These are phyloP conservation scores for Helicoverpa zea DNA, from an alignment of 1,140 invertebrate genomes.

Conservation along the genomic window DNA sequence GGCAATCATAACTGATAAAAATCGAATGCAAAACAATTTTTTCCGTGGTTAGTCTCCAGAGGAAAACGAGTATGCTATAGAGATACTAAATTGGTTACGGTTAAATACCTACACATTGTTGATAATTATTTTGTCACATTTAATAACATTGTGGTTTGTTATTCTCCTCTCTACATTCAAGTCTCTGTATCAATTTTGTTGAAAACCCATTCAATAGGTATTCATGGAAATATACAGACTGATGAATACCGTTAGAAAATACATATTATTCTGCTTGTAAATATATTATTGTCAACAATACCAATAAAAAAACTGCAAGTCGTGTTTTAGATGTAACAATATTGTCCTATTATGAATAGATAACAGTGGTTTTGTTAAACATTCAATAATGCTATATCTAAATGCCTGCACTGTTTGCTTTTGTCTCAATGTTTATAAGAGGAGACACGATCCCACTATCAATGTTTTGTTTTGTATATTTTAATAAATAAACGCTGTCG, in stretches of 20 bases:
- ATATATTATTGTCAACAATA: not conserved
- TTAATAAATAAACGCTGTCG: constrained; percentile 5
- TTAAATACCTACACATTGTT: too few species aligned
- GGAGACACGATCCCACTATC: constrained; percentile 26
- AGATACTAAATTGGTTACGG: too few species aligned
- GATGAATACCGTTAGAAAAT: not conserved
- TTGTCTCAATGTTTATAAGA: constrained; percentile 35
- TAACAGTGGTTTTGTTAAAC: constrained; percentile 37
- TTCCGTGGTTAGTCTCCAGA: too few species aligned
- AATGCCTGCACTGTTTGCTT: constrained; percentile 33
- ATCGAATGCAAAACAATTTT: too few species aligned
- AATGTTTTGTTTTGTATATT: constrained; percentile 10
- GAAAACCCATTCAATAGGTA: not conserved
- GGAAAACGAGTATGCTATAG: too few species aligned
- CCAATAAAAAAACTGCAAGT: constrained; percentile 9
- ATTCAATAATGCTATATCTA: constrained; percentile 20
- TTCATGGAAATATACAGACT: not conserved
- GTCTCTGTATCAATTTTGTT: constrained; percentile 5
- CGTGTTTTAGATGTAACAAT: constrained; percentile 3
- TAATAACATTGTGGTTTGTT: not conserved
- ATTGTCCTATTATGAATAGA: constrained; percentile 23
- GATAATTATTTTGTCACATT: not conserved
- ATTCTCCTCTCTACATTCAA: not conserved
- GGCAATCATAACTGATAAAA: too few species aligned
- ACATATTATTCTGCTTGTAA: not conserved